Base-by-base conservation (phyloP, 2,797 vertebrate genomes). In the Cyclura pinguis region DNA sequence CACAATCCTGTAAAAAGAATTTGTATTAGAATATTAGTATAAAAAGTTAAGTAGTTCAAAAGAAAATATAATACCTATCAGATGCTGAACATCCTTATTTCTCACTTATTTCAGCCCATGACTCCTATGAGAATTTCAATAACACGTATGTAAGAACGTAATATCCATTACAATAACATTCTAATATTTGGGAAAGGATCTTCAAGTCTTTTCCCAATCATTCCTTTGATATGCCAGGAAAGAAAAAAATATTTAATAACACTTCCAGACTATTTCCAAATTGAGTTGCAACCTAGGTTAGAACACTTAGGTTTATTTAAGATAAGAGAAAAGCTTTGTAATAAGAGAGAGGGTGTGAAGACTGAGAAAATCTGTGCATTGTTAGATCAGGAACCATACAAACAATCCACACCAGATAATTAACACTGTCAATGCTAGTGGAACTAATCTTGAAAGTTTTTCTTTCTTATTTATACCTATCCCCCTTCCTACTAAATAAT, bases 1-100 rank as follows among this genome's bases (percentile, higher is more conserved):
- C 89, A 85, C 86, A 80, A 85, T 62, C 80, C 80, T 82, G 57
- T 82, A 22, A 82, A 82, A 92, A 93, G 6, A 95, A 93, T 7
- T 92, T 85, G 32, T 22, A 38, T 57, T 64, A 82, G 42, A 82
- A 55, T 29, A 32, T 74, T 81, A 78, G 50, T 12, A 78, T 24
- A 78, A 78, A 78, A 50, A 1, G 29, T 82, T 62, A 62, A 22
- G n/a, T 1, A 59, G 5, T 59, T 62, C 55, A 62, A 82, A 82
- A 82, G 16, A 82, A 82, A 35, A 22, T 22, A 6, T 38, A 35
- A 81, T n/a, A 35, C 8, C 18, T n/a, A 55, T 80, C 29, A 35
- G 32, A 22, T 35, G 29, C 14, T 81, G 18, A 57, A 32, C 18
- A 81, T 55, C 16, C 18, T 81, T 27, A 27, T 27, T 78, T 57